Base-by-base conservation (phyloP, 2,113 vertebrate genomes). In the Rhynchopsitta pachyrhyncha region DNA sequence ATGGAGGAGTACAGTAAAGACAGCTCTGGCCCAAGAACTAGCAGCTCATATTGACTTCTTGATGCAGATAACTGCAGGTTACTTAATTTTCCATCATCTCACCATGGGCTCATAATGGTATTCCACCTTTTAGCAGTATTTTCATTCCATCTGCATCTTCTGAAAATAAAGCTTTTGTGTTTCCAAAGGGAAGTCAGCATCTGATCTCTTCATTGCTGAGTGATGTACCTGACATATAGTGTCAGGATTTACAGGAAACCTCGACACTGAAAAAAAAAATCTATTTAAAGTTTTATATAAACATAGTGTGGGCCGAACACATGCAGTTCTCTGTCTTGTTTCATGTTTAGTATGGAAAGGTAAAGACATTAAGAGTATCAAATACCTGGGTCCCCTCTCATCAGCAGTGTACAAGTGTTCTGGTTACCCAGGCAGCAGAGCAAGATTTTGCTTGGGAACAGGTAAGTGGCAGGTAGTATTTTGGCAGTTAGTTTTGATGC, bases 371-470 rank as follows among this genome's bases (percentile, higher is more conserved):
- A 33, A 78, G 37, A 29, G 29, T 81, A 57, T 82, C 28, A 69
- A 16, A 60, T 84, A 60, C 13, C 42, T 59, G 82, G 31, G 18
- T 33, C 84, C 55, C 28, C 52, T 62, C 57, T 84, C 60, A 13
- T 22, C 66, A 35, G 41, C 1, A 1, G 27, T 20, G 27, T 71
- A 4, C 9, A 6, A 50, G 25, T 24, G 47, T 37, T 59, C 33
- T 68, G 73, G 62, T 93, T 93, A n/a, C 83, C 74, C 52, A 87
- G 86, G 91, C 74, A 91, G 86, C 77, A 76, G 41, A 91, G 53
- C 6, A 1, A 49, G 66, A 17, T 64, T 86, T 47, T 90, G 39
- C 68, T 59, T 92, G 31, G 31, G 57, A 92, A 83, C 66, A 84
- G 67, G 27, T 88, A 79, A 16, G 41, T 66, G 77, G 69, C 67